Conservation (phyloP, 2,888 invertebrate species). For the Spodoptera exigua region DNA sequence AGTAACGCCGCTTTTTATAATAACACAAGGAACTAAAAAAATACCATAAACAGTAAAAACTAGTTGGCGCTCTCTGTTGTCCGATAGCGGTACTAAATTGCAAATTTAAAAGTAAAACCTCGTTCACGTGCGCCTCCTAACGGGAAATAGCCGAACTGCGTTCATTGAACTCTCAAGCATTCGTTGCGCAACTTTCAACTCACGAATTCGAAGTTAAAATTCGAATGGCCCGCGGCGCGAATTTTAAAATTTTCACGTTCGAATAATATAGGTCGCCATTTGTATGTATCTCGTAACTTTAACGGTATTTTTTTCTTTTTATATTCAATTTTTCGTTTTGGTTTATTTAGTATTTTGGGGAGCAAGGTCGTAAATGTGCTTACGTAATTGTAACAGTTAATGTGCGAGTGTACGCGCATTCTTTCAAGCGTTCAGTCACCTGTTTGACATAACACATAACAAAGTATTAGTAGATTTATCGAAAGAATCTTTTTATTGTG, state of each 20-base stretch:
- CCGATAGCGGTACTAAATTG: conserved; percentile 82
- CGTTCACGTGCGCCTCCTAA: conserved; percentile 82
- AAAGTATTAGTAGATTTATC: conserved; percentile 1
- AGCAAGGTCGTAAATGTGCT: conserved; percentile 57
- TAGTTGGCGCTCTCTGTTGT: conserved; percentile 77
- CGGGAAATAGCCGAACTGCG: conserved; percentile 84
- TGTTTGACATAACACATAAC: conserved; percentile 12
- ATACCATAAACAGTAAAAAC: conserved; percentile 48
- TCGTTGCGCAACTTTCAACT: conserved; percentile 73
- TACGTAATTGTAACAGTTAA: conserved; percentile 38
- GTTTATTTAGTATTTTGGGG: conserved; percentile 40
- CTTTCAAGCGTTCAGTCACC: conserved; percentile 12
- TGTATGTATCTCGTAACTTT: conserved; percentile 66
- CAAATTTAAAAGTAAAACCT: conserved; percentile 86
- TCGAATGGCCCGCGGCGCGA: conserved; percentile 67
- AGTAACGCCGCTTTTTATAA: conserved; percentile 6
- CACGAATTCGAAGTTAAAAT: conserved; percentile 63
- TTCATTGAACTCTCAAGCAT: conserved; percentile 76
- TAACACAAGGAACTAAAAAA: conserved; percentile 24
- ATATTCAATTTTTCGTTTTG: conserved; percentile 36
- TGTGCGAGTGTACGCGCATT: conserved; percentile 37
- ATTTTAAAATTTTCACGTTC: conserved; percentile 76
- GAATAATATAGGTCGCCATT: conserved; percentile 70
- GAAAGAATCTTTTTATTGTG: no score
- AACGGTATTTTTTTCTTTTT: conserved; percentile 58